Base-by-base conservation (phyloP, 2,888 invertebrate genomes). In the Listrodromus nycthemerus region DNA sequence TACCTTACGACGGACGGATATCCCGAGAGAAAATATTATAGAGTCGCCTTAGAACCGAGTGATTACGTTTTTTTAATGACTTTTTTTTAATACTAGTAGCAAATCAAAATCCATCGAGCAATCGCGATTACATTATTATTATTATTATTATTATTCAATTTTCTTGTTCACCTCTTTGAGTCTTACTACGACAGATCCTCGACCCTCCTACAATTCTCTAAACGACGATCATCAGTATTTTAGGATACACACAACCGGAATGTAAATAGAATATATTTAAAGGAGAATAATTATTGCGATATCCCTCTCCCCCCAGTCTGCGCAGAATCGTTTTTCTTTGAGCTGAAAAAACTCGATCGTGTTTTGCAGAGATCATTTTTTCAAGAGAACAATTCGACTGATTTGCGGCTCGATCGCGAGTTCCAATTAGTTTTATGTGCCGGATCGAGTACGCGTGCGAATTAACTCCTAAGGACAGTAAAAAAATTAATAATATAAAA, bases 161-260 rank as follows among this genome's bases (percentile, higher is more conserved):
- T 63, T 79, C 21, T 21, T 74, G 50, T 75, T 24, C 24, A 6
- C 24, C 48, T 24, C 27, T 24, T 67, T 48, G 24, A 71, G 8
- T 3, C 21, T 19, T 52, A 41, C 30, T 75, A 66, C 55, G 65
- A 66, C 45, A 21, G 73, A 75, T 41, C 13, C 71, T 61, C 41
- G 61, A 37, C 80, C 70, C 83, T 77, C 76, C 67, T 67, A 55
- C 69, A 63, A 80, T 80, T 69, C 65, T 73, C 67, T 58, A 50
- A 71, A 71, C 76, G 86, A 80, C 82, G 84, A 87, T 86, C 84
- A 90, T 90, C 91, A 91, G 91, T 91, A 91, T 91, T 91, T 87
- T 90, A 90, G 89, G 85, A 87, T 90, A 90, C 86, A 82, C 87
- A 48, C 61, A 48, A 55, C 21, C 85, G 86, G 84, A 88, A 89